A percentile compares a stretch with the other conserved stretches of the same genome.
These are phyloP conservation scores for Maconellicoccus hirsutus DNA, from an alignment of 1,140 invertebrate genomes.

Conservation along the genomic window DNA sequence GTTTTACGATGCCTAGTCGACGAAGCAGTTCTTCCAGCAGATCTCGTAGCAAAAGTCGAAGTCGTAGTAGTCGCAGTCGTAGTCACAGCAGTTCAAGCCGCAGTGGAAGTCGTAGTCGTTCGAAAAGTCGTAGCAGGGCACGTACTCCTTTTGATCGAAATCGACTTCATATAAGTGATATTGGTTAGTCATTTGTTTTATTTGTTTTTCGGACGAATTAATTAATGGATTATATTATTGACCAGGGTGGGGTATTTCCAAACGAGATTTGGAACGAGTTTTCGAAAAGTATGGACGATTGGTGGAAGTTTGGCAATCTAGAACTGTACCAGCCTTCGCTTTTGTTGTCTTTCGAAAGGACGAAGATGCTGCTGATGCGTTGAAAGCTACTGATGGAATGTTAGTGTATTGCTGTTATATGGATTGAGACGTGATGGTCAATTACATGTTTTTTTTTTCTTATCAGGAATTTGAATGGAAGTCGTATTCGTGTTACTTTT, in stretches of 20 bases:
- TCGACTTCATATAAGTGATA: slow-evolving; percentile 25
- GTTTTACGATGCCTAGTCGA: slow-evolving; percentile 24
- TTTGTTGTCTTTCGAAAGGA: slow-evolving; percentile 27
- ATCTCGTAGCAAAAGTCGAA: slow-evolving; percentile 25
- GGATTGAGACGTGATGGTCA: background rate
- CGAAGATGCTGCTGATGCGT: slow-evolving; percentile 27
- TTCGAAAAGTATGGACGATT: slow-evolving; percentile 27
- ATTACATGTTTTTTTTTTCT: background rate
- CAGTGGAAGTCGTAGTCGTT: slow-evolving; percentile 23
- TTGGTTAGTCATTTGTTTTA: slow-evolving; percentile 18
- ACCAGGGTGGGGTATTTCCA: slow-evolving; percentile 22
- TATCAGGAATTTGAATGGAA: slow-evolving; percentile 26
- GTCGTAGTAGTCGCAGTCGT: slow-evolving; percentile 24
- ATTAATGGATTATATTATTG: background rate
- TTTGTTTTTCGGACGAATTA: background rate
- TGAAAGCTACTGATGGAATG: slow-evolving; percentile 26
- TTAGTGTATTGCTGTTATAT: slow-evolving; percentile 5
- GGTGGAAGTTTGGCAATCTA: slow-evolving; percentile 27
- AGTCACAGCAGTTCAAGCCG: slow-evolving; percentile 25
- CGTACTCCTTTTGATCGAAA: slow-evolving; percentile 25
- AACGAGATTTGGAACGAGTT: slow-evolving; percentile 24
- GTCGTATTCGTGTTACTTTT: slow-evolving; percentile 26
- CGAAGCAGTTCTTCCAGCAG: slow-evolving; percentile 24
- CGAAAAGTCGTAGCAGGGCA: slow-evolving; percentile 23
- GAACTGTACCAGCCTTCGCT: slow-evolving; percentile 26